Evolutionary conservation across 92 coral and sea anemone genomes (phyloP).

Genomic region (Porites cylindrica): DNA sequence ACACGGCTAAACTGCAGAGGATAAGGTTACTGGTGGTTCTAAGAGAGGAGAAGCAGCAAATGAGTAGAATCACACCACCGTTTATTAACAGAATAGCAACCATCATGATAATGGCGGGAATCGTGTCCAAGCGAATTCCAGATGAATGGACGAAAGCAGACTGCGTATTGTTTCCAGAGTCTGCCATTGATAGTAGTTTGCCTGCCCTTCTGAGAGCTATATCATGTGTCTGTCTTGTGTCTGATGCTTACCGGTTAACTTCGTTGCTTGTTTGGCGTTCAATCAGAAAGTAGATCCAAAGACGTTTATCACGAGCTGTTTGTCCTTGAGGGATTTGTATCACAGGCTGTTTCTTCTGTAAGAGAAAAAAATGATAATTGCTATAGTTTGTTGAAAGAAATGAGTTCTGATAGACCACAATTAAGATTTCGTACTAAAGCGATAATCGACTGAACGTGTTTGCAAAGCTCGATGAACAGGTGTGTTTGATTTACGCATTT

Average conservation of each 20-base stretch:
- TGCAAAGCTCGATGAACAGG: neutral
- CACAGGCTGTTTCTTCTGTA: neutral
- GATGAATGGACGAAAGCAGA: neutral
- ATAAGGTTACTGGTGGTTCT: slow-evolving; percentile 40
- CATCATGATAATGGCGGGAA: slow-evolving; percentile 33
- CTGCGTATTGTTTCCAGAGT: neutral
- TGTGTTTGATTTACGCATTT: neutral
- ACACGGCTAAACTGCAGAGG: slow-evolving; percentile 44
- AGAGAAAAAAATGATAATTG: too few species aligned
- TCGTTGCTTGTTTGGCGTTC: neutral
- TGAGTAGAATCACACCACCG: slow-evolving; percentile 26
- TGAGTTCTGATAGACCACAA: neutral
- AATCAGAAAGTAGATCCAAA: neutral
- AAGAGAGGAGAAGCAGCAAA: slow-evolving; percentile 4
- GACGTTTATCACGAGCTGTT: neutral
- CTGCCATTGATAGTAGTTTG: slow-evolving; percentile 3
- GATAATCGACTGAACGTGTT: neutral
- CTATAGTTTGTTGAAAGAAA: neutral
- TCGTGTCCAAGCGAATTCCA: slow-evolving; percentile 20
- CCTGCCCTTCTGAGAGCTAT: neutral
- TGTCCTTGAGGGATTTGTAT: neutral
- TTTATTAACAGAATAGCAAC: slow-evolving; percentile 23
- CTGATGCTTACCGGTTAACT: neutral
- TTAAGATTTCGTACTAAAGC: neutral
- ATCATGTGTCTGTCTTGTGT: neutral